Evolutionary conservation across 2,888 invertebrate genomes (phyloP), one percentile per base, ranked within the genome.

Genomic region (Linnaemya vulpina): DNA sequence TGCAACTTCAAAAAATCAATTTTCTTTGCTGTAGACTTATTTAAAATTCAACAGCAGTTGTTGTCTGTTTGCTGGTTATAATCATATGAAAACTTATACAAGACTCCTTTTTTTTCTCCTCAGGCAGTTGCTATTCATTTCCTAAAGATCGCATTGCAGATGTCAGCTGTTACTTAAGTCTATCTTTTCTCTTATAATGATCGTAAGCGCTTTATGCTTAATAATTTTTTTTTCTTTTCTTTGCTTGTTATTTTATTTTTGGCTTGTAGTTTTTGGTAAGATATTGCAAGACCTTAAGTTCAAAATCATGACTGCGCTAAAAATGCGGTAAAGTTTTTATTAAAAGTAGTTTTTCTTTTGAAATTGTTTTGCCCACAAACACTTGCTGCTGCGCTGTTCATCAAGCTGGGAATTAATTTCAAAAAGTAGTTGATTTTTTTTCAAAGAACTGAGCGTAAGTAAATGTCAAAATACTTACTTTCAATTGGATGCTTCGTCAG

Each of bases 301-400:
- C 89, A 89, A 90, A 90, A 89, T 90, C 90, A 90, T 90, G 90
- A 90, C 90, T 89, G 88, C 87, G 89, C 88, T 87, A 88, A 88
- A 62, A 62, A 58, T 63, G 73, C 55, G 38, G 53, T 40, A 38
- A 11, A 43, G 13, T 67, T 67, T n/a, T 17, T 73, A n/a, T 55
- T 71, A 17, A 55, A 43, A 60, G 22, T 63, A 3, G n/a, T 22
- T 53, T 58, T 58, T 46, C 25, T 17, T 55, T 8, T 60, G 10
- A 20, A 62, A 20, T 20, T 30, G 35, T 43, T 75, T 65, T 3
- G 25, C 17, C 9, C 15, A 53, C 22, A 60, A 30, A 49, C 13
- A 25, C 13, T 46, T 49, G 20, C 2, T 8, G 11, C 13, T 15
- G 11, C 38, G 20, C 25, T 7, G 10, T 35, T 58, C 20, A 35